Evolutionary conservation across 2,113 vertebrate genomes (phyloP).

Genomic region (Cacatua alba): DNA sequence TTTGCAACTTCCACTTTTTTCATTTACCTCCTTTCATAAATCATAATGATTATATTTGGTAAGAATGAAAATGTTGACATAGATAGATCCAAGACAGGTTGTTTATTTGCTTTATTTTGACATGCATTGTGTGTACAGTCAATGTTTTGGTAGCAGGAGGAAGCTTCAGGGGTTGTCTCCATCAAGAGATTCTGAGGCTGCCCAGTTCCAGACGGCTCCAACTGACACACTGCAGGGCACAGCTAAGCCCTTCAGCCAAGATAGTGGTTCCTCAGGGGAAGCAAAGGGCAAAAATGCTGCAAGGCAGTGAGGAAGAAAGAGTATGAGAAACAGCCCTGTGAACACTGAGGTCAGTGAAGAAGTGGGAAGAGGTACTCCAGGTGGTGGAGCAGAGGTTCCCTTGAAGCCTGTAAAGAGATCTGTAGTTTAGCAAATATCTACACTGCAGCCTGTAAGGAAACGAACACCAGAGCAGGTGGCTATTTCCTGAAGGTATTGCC

Average conservation of each 20-base stretch:
- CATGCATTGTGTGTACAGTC: neutral
- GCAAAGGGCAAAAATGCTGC: neutral
- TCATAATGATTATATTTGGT: neutral
- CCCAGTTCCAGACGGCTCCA: rapidly evolving
- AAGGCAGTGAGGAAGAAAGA: neutral
- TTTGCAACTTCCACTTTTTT: neutral
- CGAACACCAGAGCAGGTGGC: neutral
- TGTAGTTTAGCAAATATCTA: neutral
- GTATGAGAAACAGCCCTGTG: neutral
- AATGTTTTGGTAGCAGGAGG: neutral
- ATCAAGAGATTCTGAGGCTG: neutral
- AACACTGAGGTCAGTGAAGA: neutral
- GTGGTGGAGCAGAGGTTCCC: neutral
- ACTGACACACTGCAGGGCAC: rapidly evolving
- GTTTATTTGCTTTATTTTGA: neutral
- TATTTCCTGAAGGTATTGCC: neutral
- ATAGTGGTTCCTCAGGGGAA: neutral
- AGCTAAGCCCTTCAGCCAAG: rapidly evolving
- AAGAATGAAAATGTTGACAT: neutral
- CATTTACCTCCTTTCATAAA: neutral
- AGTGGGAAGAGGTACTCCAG: neutral
- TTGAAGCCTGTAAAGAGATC: neutral
- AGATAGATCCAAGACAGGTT: neutral
- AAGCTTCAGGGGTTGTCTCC: rapidly evolving
- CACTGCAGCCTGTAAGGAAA: neutral